Base-by-base conservation (phyloP, 2,797 vertebrate genomes). In the Artibeus lituratus region DNA sequence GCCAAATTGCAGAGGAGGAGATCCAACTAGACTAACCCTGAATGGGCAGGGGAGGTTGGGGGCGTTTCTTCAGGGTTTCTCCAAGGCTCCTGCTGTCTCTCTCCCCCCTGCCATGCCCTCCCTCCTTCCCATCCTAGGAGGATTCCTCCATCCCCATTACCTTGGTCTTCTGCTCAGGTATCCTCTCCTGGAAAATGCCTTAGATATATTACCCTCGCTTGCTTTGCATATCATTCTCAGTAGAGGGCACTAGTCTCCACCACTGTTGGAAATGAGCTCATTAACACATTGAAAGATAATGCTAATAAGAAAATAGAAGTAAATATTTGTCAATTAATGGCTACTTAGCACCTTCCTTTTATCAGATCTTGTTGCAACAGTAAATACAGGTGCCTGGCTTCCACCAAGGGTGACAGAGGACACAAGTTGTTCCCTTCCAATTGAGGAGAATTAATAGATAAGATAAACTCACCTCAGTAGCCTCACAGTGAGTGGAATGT, bases 381-480 rank as follows among this genome's bases (percentile, higher is more conserved):
- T 67, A 53, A 74, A 59, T 74, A 15, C 19, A 90, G 39, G 53
- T 81, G 15, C 24, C 32, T 59, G 70, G 32, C 15, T 87, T 3
- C 7, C 0, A 51, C 19, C 0, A 0, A 9, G 24, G 39, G 4
- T 29, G 18, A 76, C 5, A n/a, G 12, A 55, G 42, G 11, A 62
- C 15, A 67, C 10, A 3, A 24, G 6, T 35, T 35, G 14, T 62
- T 78, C 57, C 18, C 69, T 39, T 67, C 14, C 4, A 47, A 24
- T 16, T 5, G 26, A 51, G 19, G 51, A 84, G 72, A 74, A 24
- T 57, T 19, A 44, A 37, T 29, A 44, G 44, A 22, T 51, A 39
- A 44, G 24, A 72, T 42, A 35, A 81, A 74, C 2, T 70, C 32
- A 62, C 44, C 22, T 32, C 6, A 55, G 16, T 70, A 59, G 19